phyloP scores from a whole-genome alignment of 2,113 vertebrate species.

The Chunga burmeisteri region DNA sequence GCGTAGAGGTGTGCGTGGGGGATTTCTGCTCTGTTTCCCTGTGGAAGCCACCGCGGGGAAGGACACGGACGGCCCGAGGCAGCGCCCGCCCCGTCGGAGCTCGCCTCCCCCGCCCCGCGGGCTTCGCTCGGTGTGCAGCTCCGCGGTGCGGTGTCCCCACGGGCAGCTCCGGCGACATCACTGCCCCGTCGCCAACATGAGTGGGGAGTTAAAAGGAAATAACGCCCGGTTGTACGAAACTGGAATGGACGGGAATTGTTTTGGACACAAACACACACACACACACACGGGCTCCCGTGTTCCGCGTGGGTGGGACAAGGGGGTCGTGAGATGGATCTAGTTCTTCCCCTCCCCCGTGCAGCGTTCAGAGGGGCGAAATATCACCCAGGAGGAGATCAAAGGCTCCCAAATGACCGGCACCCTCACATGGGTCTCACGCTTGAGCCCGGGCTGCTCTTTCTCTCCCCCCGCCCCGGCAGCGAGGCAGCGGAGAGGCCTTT shows the following conservation, averaged over 20 bases:
- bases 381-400: background rate
- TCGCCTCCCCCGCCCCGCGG: background rate
- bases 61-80: background rate
- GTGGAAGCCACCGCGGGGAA: accelerated
- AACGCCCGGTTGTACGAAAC: background rate
- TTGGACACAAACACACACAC: background rate
- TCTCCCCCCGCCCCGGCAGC: background rate
- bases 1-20: background rate
- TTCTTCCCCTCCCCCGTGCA: background rate
- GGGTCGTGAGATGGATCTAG: background rate
- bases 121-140: background rate
- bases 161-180: background rate
- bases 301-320: background rate
- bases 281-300: background rate
- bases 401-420: background rate
- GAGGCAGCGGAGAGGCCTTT: background rate
- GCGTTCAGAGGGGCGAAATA: background rate
- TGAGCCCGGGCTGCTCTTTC: background rate
- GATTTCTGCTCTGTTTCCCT: background rate
- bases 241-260: background rate
- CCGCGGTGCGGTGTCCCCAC: background rate
- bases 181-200: background rate
- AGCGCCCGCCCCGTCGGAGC: background rate
- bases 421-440: background rate
- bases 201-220: background rate